phyloP scores from a whole-genome alignment of 2,113 vertebrate species.

The Pygathrix nemaeus region DNA sequence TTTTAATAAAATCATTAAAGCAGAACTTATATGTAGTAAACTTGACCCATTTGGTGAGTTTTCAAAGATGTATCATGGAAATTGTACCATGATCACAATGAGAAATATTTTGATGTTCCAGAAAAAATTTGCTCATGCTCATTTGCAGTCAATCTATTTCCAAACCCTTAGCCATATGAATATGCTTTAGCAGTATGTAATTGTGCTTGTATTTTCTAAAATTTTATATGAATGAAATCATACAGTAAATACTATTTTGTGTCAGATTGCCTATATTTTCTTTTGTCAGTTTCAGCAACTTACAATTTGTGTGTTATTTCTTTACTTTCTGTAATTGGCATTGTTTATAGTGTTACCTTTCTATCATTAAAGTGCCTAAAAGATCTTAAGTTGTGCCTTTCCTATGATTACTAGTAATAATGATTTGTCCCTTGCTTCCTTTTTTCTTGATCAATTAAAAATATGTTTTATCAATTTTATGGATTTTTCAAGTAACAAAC shows the following conservation, averaged over 20 bases:
- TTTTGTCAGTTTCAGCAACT: background rate
- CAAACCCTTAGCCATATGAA: background rate
- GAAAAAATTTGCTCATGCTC: background rate
- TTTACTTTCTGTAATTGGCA: background rate
- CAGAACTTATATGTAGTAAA: no score
- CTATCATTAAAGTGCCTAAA: background rate
- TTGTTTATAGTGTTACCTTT: background rate
- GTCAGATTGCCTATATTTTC: background rate
- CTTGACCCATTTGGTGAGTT: background rate
- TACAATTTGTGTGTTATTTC: background rate
- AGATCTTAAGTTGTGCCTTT: background rate
- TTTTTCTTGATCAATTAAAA: background rate
- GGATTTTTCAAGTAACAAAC: background rate
- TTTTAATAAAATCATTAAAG: no score
- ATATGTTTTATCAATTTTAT: background rate
- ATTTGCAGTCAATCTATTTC: background rate
- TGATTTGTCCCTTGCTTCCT: background rate
- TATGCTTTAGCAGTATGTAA: no score
- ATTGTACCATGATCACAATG: background rate
- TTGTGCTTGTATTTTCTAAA: background rate
- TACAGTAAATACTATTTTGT: no score
- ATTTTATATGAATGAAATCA: no score
- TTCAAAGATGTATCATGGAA: background rate
- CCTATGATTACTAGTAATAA: background rate
- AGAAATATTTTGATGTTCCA: background rate